Evolutionary conservation across 2,113 vertebrate species (phyloP).

Genomic region (Cyphomyrus discorhynchus): DNA sequence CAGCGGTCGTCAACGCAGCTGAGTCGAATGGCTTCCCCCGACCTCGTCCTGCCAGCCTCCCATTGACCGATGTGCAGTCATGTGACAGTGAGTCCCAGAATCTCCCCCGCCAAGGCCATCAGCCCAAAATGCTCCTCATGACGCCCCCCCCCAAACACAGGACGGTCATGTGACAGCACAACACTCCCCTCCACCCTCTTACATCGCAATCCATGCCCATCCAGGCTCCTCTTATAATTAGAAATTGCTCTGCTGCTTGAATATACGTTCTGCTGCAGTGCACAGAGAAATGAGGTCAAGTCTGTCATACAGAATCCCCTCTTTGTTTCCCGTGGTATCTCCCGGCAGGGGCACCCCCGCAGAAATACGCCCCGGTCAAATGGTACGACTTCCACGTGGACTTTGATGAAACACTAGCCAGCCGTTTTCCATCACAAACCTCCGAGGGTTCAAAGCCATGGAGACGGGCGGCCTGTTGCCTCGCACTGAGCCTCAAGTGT

Average conservation of each 20-base stretch:
- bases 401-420: neutral
- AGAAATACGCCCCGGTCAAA: neutral
- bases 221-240: conserved; percentile 38
- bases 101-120: neutral
- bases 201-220: neutral
- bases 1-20: neutral
- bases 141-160: neutral
- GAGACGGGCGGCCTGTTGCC: neutral
- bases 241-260: conserved; percentile 42
- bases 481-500: neutral
- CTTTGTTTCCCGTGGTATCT: conserved; percentile 30
- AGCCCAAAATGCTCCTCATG: neutral
- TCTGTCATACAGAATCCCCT: conserved; percentile 45
- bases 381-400: neutral
- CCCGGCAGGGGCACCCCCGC: neutral
- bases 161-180: neutral
- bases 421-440: neutral
- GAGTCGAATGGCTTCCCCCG: neutral
- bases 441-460: neutral
- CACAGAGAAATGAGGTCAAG: conserved; percentile 48
- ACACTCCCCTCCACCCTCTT: neutral
- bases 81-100: neutral
- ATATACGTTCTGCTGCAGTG: conserved; percentile 51
- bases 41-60: neutral
- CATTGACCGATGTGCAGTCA: neutral